Evolutionary conservation across 2,113 vertebrate species (phyloP).

Genomic region (Otolemur garnettii): DNA sequence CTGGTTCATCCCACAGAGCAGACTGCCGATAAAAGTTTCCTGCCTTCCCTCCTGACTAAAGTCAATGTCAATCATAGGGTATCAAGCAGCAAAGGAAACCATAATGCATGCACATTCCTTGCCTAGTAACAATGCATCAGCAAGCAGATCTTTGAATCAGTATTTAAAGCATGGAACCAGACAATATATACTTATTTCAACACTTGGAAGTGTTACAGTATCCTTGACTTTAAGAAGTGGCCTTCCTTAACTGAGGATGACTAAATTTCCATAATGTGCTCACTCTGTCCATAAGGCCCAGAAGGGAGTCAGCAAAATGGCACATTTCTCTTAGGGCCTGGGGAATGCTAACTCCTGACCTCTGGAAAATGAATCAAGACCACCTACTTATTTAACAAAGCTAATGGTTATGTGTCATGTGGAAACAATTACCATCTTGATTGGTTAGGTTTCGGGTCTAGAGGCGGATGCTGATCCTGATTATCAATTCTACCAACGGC

Average conservation of each 20-base stretch:
- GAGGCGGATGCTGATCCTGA: not conserved
- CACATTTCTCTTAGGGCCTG: not conserved
- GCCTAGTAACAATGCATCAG: not conserved
- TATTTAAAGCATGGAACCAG: not conserved
- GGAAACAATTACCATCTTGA: conserved; percentile 22
- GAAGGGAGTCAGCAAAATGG: not conserved
- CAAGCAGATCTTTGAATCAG: not conserved
- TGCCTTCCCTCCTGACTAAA: not conserved
- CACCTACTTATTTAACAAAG: conserved; percentile 27
- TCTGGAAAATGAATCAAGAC: conserved; percentile 24
- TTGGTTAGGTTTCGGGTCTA: not conserved
- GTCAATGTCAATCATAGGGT: not conserved
- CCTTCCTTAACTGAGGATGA: not conserved
- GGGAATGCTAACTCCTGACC: not conserved
- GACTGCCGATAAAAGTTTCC: not conserved
- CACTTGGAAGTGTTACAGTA: not conserved
- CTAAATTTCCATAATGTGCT: not conserved
- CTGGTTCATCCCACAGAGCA: not conserved
- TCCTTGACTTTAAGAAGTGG: not conserved
- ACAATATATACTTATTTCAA: not conserved
- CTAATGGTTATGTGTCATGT: not conserved
- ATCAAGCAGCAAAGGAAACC: not conserved
- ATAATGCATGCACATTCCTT: not conserved
- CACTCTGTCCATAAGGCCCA: not conserved
- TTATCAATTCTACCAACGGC: conserved; percentile 50